Evolutionary conservation across 2,797 vertebrate genomes (phyloP), one percentile per base, ranked within the genome.

Genomic region (Phalloptychus januarius): DNA sequence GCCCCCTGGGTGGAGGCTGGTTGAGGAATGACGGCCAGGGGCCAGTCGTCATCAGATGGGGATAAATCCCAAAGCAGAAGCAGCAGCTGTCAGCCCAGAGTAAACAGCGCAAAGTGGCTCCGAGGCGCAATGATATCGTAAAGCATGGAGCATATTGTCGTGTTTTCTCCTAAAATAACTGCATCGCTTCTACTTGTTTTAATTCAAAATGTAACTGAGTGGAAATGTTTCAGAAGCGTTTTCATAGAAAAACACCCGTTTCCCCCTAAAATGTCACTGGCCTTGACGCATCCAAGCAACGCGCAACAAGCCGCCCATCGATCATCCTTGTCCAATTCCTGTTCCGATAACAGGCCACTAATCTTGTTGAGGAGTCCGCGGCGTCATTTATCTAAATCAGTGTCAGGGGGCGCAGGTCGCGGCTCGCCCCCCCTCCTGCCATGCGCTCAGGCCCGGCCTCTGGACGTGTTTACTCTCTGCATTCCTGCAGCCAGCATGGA

Each of bases 371-470:
- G 83, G 84, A 80, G 84, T 88, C 83, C 45, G 52, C 45, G 74
- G 33, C 85, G 92, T 93, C 89, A 94, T 97, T 96, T 94, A 93
- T 97, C 97, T 96, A 94, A 95, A 96, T 97, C 94, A 96, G 94
- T 94, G 95, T 93, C 90, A 89, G 71, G 85, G 81, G 54, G 77
- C 76, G 82, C 72, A 74, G 85, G 80, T 65, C 63, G 33, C 20
- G 28, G 31, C 6, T 93, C 92, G 91, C 88, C 87, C 91, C 91
- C 93, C 7, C 85, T 1, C 33, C 61, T 11, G 18, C 36, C 63
- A 38, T 38, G 63, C 36, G 58, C 58, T 31, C 36, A 25, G 38
- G 93, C 86, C 86, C 71, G 58, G 42, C 20, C 69, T 45, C 33
- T 65, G 42, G 40, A 33, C 31, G 28, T 63, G 58, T 63, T 63